Base-by-base conservation (phyloP, 2,888 invertebrate species). In the Eucera pruinosa region DNA sequence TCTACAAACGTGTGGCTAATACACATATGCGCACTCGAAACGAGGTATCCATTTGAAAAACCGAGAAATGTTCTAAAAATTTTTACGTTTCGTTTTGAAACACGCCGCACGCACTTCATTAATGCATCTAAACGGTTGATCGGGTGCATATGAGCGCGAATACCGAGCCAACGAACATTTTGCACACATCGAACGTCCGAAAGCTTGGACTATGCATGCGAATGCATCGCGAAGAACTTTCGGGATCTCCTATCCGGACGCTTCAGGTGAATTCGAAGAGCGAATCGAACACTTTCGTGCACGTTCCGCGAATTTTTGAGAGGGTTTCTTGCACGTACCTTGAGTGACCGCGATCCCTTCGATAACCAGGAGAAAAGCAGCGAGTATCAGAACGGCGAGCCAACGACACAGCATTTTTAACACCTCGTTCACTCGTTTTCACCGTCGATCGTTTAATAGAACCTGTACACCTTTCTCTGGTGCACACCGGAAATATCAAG, bases 351-450 rank as follows among this genome's bases (percentile, higher is more conserved):
- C 85, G 80, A 86, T 87, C 82, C 86, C 87, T 84, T 88, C 86
- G 84, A 89, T 87, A 81, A 84, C 82, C 85, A 90, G 81, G 69
- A 89, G 83, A 82, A 89, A 85, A 81, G 87, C 89, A 86, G 87
- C 85, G 81, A 87, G 80, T 78, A 83, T 69, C 82, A 81, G 66
- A 33, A 86, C 81, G 54, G 72, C 66, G 78, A 89, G 77, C 83
- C 88, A 85, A 78, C 86, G 87, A 87, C 89, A 86, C 89, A 89
- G 86, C 90, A 90, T 90, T 88, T 89, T 90, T 87, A 86, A 85
- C 84, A 87, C 86, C 78, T 77, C 74, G 81, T 80, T 78, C 78
- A 82, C 70, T 66, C 78, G 76, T 81, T 73, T 72, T 67, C 64
- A 48, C 69, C 67, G 58, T 69, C 71, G 80, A 76, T 65, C 68